Evolutionary conservation across 2,888 invertebrate genomes (phyloP), one percentile per base, ranked within the genome.

Genomic region (Dendrolimus pini): DNA sequence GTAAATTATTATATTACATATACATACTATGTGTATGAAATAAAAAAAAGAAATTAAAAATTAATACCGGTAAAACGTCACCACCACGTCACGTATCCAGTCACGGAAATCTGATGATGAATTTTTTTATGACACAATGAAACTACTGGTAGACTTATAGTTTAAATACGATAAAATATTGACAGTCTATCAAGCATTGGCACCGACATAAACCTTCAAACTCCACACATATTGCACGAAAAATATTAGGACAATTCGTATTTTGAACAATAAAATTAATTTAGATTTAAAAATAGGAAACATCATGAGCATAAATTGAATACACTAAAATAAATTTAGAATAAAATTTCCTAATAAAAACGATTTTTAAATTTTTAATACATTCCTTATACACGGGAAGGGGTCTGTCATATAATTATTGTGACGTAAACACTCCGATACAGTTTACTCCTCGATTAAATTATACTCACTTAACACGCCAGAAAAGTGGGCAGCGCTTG

Each of bases 241-340:
- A 18, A 47, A 47, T 47, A 47, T 47, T 10, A 47, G 47, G 47
- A 47, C 47, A 47, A 30, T 30, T 30, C 9, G 47, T 9, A 7
- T 47, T 47, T 47, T 57, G 60, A 57, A 53, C 60, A 64, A 60
- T 60, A 61, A 63, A 66, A 60, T 63, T 68, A 62, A 66, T 60
- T 69, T 63, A 61, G 62, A 61, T 30, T 30, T 30, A 62, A 62
- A 69, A 74, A 78, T 82, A 83, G 84, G 84, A 82, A 82, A 83
- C 79, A 63, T 69, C 62, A 62, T 83, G 83, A 82, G 83, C 83
- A 70, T 56, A 66, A 58, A 64, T 66, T 65, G 55, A 66, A 70
- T 69, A 64, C 60, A 59, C 68, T 73, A 63, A 68, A 68, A 57
- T 61, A 60, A 60, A 55, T 58, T 47, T 12, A 9, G 10, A 47